Base-by-base conservation (phyloP, 2,888 invertebrate genomes). In the Balanococcus diminutus region DNA sequence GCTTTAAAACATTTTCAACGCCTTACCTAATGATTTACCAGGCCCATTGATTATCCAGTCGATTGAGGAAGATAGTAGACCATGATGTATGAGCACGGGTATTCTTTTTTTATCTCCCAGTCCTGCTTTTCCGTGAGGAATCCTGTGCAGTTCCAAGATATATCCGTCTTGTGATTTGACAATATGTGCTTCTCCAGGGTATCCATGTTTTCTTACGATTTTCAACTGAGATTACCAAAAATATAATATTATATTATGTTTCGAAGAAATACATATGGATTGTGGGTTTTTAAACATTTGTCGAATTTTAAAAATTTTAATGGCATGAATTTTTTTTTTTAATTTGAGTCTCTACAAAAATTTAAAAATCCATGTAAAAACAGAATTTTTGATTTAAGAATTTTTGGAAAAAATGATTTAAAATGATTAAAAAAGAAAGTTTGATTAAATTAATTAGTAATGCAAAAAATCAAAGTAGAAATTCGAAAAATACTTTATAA, bases 61-160 rank as follows among this genome's bases (percentile, higher is more conserved):
- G 0, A 93, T 92, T 4, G 94, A 93, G 88, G 93, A 92, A 1
- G 93, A 93, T 4, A 93, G 88, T 0, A 95, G 89, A 0, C 95
- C 93, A 87, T 93, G 93, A 87, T 92, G 90, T 6, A 93, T 87
- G 8, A 93, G 89, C 2, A 93, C 90, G 2, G 90, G 90, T 1
- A 88, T 81, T 2, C 86, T 87, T 82, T 88, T 0, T 72, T 56
- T 51, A 84, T 51, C 81, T 9, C 31, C 72, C 39, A 19, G 22
- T 72, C 42, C 82, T 36, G 88, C 88, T 11, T 89, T 89, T 0
- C 91, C 91, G 0, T 91, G 90, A 0, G 92, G 93, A 87, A 94
- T 93, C 87, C 94, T 90, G 89, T 93, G 93, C 89, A 94, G 88
- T 87, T 92, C 92, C 22, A 94, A 90, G 14, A 92, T 89, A 89